A percentile compares a stretch with the other conserved stretches of the same genome.
These are phyloP conservation scores for Pseudococcus jackbeardsleyi DNA, from an alignment of 2,888 invertebrate species.

Conservation along the genomic window DNA sequence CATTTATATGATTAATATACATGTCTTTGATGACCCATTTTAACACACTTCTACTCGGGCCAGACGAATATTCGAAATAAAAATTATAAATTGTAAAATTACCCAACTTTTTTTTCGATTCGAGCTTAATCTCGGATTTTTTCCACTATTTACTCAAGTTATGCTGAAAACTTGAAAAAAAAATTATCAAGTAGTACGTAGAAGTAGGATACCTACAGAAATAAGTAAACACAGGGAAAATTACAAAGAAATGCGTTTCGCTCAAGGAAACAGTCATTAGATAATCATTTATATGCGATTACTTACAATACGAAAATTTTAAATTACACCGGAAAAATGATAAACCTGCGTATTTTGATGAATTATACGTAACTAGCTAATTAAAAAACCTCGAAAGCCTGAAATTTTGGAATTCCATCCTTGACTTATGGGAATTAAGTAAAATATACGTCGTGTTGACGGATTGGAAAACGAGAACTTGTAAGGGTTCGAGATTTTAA, in stretches of 20 bases:
- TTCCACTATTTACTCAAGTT: neutral
- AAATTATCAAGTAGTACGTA: neutral
- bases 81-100: too few relatives aligned
- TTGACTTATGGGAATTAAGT: neutral
- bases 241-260: neutral
- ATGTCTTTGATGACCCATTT: neutral
- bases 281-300: neutral
- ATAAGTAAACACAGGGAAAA: neutral
- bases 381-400: neutral
- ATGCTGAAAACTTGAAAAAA: too few relatives aligned
- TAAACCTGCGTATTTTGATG: neutral
- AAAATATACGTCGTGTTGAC: too few relatives aligned
- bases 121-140: neutral
- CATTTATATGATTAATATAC: slow-evolving; percentile 15
- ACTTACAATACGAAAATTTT: neutral
- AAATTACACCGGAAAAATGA: slow-evolving; percentile 7
- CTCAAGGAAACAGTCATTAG: neutral
- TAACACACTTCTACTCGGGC: neutral
- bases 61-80: too few relatives aligned
- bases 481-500: slow-evolving; percentile 17
- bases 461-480: neutral
- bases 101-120: too few relatives aligned
- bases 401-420: neutral
- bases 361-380: neutral
- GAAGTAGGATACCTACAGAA: neutral